These are phyloP conservation scores for Vireo altiloquus DNA, from an alignment of 2,113 vertebrate species.

Conservation along the genomic window DNA sequence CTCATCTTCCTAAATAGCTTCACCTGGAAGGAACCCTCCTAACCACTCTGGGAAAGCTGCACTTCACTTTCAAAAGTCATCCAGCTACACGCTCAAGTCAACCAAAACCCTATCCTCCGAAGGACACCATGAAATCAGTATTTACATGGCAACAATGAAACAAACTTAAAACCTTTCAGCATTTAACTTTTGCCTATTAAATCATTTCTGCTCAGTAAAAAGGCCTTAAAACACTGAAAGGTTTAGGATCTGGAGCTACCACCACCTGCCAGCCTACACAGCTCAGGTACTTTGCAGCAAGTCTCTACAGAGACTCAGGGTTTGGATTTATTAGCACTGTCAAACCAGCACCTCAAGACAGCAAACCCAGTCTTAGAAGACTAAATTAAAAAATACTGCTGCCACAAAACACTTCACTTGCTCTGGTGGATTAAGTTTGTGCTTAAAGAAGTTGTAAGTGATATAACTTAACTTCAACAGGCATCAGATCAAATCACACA, in stretches of 20 bases:
- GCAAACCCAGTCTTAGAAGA: neutral
- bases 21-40: neutral
- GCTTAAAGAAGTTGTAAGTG: neutral
- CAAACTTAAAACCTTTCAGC: neutral
- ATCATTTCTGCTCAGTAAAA: neutral
- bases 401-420: neutral
- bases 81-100: neutral
- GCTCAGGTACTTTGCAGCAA: accelerated
- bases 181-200: neutral
- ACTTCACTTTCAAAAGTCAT: neutral
- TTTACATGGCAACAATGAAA: neutral
- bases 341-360: neutral
- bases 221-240: neutral
- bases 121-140: neutral
- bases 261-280: neutral
- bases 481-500: neutral
- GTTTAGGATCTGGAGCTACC: neutral
- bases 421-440: neutral
- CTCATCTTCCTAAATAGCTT: neutral
- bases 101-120: neutral
- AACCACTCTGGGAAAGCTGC: accelerated
- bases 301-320: neutral
- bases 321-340: neutral
- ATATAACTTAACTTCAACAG: neutral
- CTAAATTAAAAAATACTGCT: neutral